Evolutionary conservation across 1,140 invertebrate genomes (phyloP).

Genomic region (Helicorthomorpha holstii): DNA sequence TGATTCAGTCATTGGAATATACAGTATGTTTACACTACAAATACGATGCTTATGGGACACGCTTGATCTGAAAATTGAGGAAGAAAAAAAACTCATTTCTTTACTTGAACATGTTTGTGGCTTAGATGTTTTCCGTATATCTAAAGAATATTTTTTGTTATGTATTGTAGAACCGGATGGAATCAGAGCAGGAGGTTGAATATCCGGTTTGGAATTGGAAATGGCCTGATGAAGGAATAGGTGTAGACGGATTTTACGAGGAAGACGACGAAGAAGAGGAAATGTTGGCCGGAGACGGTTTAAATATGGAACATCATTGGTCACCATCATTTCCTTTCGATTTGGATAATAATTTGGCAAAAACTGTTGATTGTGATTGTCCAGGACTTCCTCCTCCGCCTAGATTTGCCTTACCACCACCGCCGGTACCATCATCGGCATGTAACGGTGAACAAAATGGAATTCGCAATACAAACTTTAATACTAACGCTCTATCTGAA

Average conservation of each 20-base stretch:
- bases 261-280: background rate
- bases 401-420: slow-evolving; percentile 3
- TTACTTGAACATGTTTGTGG: too few species aligned
- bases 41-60: too few species aligned
- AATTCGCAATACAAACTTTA: background rate
- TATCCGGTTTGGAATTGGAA: background rate
- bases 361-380: slow-evolving; percentile 5
- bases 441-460: background rate
- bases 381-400: slow-evolving; percentile 3
- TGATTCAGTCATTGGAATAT: too few species aligned
- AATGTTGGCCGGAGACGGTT: background rate
- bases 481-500: background rate
- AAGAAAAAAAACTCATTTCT: too few species aligned
- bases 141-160: background rate
- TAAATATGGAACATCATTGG: background rate
- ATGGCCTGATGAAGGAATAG: too few species aligned
- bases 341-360: background rate
- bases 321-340: background rate
- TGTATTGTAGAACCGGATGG: background rate
- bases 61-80: too few species aligned
- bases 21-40: too few species aligned
- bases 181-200: background rate
- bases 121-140: too few species aligned
- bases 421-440: background rate
- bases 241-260: background rate